Evolutionary conservation across 2,888 invertebrate species (phyloP).

Genomic region (Toxonevra muliebris): DNA sequence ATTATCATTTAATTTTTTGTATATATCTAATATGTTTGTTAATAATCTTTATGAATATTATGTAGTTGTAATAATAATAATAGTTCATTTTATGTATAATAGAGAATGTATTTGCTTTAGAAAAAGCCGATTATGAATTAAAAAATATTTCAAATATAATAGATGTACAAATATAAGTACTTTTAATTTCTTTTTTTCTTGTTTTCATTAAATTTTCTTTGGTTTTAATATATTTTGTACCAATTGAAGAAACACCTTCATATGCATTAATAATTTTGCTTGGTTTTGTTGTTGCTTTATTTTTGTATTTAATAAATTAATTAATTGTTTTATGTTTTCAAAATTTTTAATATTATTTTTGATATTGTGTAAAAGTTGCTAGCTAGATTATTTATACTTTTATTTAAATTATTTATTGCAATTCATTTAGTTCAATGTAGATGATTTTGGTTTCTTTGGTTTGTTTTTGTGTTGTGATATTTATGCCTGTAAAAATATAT

Average conservation of each 20-base stretch:
- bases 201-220: constrained; percentile 22
- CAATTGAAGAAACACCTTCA: constrained; percentile 40
- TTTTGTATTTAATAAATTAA: not conserved
- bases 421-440: not conserved
- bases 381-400: constrained; percentile 9
- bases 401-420: not conserved
- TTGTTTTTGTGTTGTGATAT: not conserved
- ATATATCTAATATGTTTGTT: constrained; percentile 23
- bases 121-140: constrained; percentile 41
- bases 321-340: not conserved
- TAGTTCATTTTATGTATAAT: constrained; percentile 33
- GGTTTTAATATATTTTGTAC: constrained; percentile 36
- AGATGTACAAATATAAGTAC: constrained; percentile 28
- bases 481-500: constrained; percentile 6
- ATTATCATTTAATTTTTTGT: constrained; percentile 21
- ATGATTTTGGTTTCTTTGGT: not conserved
- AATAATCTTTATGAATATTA: constrained; percentile 33
- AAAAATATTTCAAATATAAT: constrained; percentile 40
- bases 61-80: constrained; percentile 32
- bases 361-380: constrained; percentile 16
- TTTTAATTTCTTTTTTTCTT: constrained; percentile 25
- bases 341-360: constrained; percentile 13
- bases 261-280: constrained; percentile 13
- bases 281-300: not conserved
- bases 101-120: constrained; percentile 44